Evolutionary conservation across 64 coral and sea anemone species (phyloP), one percentile per base, ranked within the genome.

Genomic region (Pocillopora verrucosa): DNA sequence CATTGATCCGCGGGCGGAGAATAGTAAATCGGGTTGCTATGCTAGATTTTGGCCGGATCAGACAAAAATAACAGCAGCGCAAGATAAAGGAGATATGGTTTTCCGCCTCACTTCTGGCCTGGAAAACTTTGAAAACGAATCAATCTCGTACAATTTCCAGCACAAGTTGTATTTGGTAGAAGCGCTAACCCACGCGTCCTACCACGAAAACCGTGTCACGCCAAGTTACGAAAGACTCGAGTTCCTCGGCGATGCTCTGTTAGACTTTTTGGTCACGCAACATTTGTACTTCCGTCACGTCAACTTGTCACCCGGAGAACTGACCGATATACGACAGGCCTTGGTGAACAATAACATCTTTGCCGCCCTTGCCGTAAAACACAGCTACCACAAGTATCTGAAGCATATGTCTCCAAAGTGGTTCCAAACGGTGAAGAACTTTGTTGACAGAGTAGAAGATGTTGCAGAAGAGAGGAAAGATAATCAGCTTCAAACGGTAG

Each of bases 311-410:
- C 97, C 97, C 3, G 97, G 97, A 34, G 73, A 95, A 38, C 68
- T 99, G 72, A 99, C 97, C 19, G 97, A 99, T 16, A 75, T 99
- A 22, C 93, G 97, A 63, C 94, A 95, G 51, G 97, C 97, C 2
- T 82, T 99, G 38, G 97, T 99, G 2, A 99, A 99, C 61, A 99
- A 99, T 72, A 99, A 99, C 74, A 99, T 95, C 65, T 99, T 99
- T 41, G 97, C 97, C 26, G 77, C 81, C 19, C 93, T 99, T 67
- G 93, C 97, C 17, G 93, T 99, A 19, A 59, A 88, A 16, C 41
- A 99, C 75, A 79, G 76, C 4, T 99, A 80, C 65, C 88, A 99
- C 74, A 93, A 93, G 75, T 88, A 93, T 61, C 56, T 99, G 36
- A 95, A 95, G 58, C 73, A 95, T 26, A 95, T 92, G 73, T 99